A percentile compares a stretch with the other conserved stretches of the same genome.
phyloP scores from a whole-genome alignment of 2,113 vertebrate genomes.

The Proterorhinus semilunaris region DNA sequence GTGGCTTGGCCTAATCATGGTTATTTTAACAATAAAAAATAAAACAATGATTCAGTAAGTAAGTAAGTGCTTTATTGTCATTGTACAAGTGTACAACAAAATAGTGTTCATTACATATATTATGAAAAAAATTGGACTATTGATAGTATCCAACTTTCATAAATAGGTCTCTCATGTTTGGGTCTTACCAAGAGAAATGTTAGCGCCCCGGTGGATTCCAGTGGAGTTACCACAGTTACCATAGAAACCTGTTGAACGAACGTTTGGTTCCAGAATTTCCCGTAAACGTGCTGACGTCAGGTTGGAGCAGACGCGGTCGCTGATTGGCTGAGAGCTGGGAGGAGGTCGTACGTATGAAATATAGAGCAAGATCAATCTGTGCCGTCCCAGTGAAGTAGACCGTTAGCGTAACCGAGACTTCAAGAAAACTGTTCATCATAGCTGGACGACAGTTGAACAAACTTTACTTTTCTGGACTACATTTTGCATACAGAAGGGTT shows the following conservation, averaged over 20 bases:
- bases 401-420: neutral
- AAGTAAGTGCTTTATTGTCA: too few species aligned
- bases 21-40: too few species aligned
- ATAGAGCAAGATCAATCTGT: constrained; percentile 7
- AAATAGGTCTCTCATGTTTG: too few species aligned
- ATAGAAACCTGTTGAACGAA: constrained; percentile 13
- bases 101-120: too few species aligned
- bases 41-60: too few species aligned
- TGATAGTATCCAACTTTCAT: too few species aligned
- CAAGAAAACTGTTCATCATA: neutral
- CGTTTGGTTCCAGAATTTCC: constrained; percentile 20
- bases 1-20: too few species aligned
- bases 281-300: constrained; percentile 16
- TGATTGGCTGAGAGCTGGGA: constrained; percentile 41
- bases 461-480: constrained; percentile 22
- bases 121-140: too few species aligned
- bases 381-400: neutral
- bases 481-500: neutral
- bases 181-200: too few species aligned
- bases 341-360: neutral
- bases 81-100: too few species aligned
- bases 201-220: too few species aligned
- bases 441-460: neutral
- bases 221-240: neutral
- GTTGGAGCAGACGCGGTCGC: neutral